Conservation (phyloP, 2,113 vertebrate genomes). For the Antigone vipio region DNA sequence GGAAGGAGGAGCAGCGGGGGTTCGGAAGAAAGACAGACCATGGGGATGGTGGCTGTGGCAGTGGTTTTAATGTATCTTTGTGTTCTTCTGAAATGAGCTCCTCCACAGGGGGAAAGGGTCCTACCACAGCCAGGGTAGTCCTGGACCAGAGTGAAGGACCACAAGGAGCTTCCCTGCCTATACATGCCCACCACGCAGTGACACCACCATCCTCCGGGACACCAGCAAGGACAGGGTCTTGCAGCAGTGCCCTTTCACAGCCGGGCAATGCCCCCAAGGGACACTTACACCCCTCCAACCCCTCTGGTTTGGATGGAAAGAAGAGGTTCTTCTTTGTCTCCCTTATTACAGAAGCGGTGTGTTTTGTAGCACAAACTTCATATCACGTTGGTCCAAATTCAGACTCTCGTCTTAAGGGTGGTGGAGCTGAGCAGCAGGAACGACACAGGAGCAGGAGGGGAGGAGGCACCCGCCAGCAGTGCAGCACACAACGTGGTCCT, state of each 20-base stretch:
- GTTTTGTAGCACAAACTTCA: background rate
- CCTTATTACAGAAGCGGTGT: background rate
- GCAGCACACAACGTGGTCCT: background rate
- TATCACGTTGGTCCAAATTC: background rate
- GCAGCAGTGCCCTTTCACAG: background rate
- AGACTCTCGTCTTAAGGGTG: background rate
- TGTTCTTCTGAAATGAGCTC: background rate
- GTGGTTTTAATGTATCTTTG: background rate
- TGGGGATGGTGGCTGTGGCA: rapidly evolving
- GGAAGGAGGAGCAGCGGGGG: background rate
- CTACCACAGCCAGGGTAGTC: background rate
- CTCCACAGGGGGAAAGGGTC: background rate
- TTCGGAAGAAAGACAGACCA: background rate
- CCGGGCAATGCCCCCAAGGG: rapidly evolving
- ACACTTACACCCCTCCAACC: background rate
- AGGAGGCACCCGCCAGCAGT: background rate
- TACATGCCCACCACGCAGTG: rapidly evolving
- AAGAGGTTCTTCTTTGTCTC: background rate
- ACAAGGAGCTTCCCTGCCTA: background rate
- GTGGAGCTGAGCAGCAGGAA: background rate
- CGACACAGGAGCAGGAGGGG: background rate
- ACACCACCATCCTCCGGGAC: background rate
- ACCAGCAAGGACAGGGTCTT: background rate
- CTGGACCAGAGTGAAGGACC: background rate
- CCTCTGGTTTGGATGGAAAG: background rate